Percentiles rank a stretch among this genome's conserved stretches.
phyloP scores from a whole-genome alignment of 2,113 vertebrate species.

The Corythaeola cristata region DNA sequence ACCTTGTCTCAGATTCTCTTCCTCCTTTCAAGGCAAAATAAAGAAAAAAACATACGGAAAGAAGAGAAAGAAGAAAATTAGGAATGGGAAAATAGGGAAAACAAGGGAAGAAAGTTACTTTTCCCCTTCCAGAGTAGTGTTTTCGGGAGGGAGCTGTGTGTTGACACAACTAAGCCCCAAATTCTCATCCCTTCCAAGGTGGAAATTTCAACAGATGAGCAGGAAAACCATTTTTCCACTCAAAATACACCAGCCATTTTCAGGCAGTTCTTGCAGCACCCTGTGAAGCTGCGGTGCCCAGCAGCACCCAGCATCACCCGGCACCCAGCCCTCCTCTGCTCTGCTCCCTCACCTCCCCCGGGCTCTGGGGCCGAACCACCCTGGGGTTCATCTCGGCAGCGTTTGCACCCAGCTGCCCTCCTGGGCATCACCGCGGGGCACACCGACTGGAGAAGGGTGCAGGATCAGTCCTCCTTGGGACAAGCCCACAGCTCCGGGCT shows the following conservation, averaged over 20 bases:
- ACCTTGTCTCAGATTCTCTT: fast-evolving
- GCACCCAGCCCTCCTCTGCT: neutral
- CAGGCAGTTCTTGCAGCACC: neutral
- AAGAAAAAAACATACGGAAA: neutral
- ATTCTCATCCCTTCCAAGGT: neutral
- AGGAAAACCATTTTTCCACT: neutral
- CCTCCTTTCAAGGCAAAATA: neutral
- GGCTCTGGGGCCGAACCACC: fast-evolving
- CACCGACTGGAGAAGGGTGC: neutral
- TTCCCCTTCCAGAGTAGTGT: neutral
- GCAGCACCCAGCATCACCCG: fast-evolving
- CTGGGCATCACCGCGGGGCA: neutral
- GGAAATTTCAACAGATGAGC: neutral
- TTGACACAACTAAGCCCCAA: neutral
- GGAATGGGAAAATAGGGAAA: neutral
- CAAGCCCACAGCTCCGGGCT: fast-evolving
- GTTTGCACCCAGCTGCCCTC: neutral
- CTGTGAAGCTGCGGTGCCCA: fast-evolving
- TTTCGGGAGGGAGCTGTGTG: fast-evolving
- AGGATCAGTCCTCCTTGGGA: neutral
- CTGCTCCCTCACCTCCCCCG: fast-evolving
- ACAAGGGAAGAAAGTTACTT: neutral
- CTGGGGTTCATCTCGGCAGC: neutral
- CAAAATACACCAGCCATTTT: fast-evolving
- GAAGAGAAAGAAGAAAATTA: neutral